A percentile compares a stretch with the other conserved stretches of the same genome.
These are phyloP conservation scores for Gopherus evgoodei DNA, from an alignment of 2,113 vertebrate species.

Conservation along the genomic window DNA sequence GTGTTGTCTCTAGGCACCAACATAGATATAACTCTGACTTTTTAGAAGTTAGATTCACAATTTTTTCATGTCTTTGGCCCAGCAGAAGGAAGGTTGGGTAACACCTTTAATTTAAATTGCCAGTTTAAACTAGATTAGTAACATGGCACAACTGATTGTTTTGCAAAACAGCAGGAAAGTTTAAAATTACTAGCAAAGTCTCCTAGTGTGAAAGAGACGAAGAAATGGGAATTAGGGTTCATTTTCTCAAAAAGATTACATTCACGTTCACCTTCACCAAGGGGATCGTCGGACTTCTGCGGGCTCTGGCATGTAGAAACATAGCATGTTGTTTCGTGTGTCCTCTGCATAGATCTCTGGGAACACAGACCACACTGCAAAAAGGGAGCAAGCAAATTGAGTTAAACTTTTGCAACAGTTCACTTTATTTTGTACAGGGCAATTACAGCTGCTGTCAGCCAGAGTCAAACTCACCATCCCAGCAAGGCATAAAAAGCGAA, in stretches of 20 bases:
- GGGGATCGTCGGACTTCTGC: neutral
- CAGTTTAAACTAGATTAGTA: neutral
- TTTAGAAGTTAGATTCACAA: neutral
- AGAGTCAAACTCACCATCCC: neutral
- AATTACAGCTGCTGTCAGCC: neutral
- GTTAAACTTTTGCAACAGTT: neutral
- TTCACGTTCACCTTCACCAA: neutral
- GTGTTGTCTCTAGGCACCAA: neutral
- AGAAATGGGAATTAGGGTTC: neutral
- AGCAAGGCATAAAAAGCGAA: neutral
- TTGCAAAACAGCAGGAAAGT: neutral
- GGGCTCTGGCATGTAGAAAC: neutral
- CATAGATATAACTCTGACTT: rapidly evolving
- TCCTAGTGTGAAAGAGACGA: neutral
- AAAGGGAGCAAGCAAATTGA: neutral
- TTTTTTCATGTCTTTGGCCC: neutral
- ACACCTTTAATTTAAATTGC: neutral
- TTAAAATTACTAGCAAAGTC: neutral
- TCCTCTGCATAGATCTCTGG: neutral
- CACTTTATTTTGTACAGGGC: neutral
- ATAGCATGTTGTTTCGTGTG: neutral
- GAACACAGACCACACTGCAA: rapidly evolving
- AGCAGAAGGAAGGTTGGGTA: neutral
- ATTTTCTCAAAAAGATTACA: neutral
- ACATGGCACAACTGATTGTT: neutral